A percentile compares a stretch with the other conserved stretches of the same genome.
These are phyloP conservation scores for Agelastica alni DNA, from an alignment of 2,888 invertebrate genomes.

Conservation along the genomic window DNA sequence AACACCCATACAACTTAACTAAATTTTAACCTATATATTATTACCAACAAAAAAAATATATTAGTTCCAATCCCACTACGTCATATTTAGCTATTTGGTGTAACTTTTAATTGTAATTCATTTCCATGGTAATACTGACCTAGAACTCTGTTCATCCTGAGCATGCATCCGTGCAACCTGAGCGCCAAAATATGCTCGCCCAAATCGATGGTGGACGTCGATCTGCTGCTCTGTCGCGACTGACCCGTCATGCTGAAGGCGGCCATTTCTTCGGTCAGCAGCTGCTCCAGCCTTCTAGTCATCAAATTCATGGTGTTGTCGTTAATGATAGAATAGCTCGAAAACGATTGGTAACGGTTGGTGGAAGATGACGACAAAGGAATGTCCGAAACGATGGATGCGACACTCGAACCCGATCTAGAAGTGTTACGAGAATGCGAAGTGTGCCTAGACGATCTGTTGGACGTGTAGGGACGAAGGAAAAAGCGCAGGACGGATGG, in stretches of 20 bases:
- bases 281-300: constrained; percentile 41
- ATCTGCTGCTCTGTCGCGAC: constrained; percentile 20
- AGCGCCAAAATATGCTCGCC: constrained; percentile 50
- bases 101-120: no score
- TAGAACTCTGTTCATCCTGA: constrained; percentile 48
- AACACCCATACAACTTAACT: no score
- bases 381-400: neutral
- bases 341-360: constrained; percentile 22
- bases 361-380: constrained; percentile 1
- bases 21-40: no score
- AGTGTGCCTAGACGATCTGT: constrained; percentile 30
- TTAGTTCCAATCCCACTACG: no score
- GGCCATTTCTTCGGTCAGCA: constrained; percentile 43
- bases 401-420: neutral
- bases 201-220: constrained; percentile 38
- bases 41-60: no score
- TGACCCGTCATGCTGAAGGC: constrained; percentile 35
- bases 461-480: constrained; percentile 41
- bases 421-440: constrained; percentile 18
- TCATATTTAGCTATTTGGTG: no score
- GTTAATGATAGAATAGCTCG: constrained; percentile 39
- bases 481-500: constrained; percentile 44
- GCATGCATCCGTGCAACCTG: constrained; percentile 48
- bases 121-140: constrained; percentile 35
- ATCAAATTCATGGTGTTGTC: constrained; percentile 38